These are phyloP conservation scores for Campopleginae sp. DNA, from an alignment of 2,888 invertebrate genomes.

Conservation along the genomic window DNA sequence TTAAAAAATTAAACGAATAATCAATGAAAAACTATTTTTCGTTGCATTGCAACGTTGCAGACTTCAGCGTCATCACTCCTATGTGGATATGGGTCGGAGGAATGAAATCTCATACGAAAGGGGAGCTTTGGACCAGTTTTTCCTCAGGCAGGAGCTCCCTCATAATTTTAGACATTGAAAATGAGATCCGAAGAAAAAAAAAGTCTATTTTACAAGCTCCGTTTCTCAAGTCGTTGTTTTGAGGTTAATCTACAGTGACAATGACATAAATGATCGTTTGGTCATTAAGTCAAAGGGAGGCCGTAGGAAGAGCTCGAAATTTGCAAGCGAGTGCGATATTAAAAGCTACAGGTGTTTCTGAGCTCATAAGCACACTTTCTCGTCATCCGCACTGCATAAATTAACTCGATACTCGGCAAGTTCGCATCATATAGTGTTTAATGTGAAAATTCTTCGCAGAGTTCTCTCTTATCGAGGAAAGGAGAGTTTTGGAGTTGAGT, in stretches of 20 bases:
- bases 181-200: background rate
- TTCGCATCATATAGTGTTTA: background rate
- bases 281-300: background rate
- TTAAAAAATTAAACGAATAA: no score
- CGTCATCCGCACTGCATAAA: slow-evolving; percentile 10
- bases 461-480: slow-evolving; percentile 42
- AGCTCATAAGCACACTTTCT: slow-evolving; percentile 19
- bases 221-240: background rate
- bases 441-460: slow-evolving; percentile 39
- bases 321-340: background rate
- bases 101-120: no score
- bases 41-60: no score
- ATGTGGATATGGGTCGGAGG: no score
- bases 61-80: no score
- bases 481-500: slow-evolving; percentile 66
- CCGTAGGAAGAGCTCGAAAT: background rate
- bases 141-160: no score
- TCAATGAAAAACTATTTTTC: no score
- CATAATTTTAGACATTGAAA: background rate
- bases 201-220: background rate
- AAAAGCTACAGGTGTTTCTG: background rate
- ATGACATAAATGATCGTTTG: background rate
- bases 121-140: no score
- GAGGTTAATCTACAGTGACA: background rate
- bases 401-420: background rate